phyloP scores from a whole-genome alignment of 92 coral and sea anemone species.

The Montipora capitata region DNA sequence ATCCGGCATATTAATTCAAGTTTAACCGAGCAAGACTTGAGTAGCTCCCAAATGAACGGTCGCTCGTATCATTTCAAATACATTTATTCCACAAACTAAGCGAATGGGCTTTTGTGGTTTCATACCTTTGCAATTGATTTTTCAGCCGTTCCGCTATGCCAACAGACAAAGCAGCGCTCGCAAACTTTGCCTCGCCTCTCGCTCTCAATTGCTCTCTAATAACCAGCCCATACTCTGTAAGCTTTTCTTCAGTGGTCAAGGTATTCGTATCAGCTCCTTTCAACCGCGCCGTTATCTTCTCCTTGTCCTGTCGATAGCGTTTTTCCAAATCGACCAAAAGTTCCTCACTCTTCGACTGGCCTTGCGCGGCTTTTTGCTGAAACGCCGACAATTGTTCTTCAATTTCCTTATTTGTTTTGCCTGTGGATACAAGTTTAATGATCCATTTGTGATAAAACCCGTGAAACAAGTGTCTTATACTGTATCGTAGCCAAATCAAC shows the following conservation, averaged over 20 bases:
- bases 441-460: too few relatives aligned
- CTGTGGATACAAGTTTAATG: constrained; percentile 31
- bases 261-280: constrained; percentile 87
- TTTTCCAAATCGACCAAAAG: constrained; percentile 82
- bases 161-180: constrained; percentile 80
- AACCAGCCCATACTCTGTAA: constrained; percentile 85
- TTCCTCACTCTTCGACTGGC: constrained; percentile 78
- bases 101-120: background rate
- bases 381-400: constrained; percentile 75
- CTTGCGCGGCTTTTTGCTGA: constrained; percentile 77
- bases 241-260: constrained; percentile 88
- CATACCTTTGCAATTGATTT: constrained; percentile 76
- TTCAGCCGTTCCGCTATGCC: constrained; percentile 89
- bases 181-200: constrained; percentile 82
- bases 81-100: too few relatives aligned
- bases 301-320: constrained; percentile 91
- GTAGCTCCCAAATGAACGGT: too few relatives aligned
- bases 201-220: constrained; percentile 88
- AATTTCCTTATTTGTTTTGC: constrained; percentile 87
- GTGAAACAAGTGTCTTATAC: too few relatives aligned
- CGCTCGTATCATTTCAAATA: too few relatives aligned
- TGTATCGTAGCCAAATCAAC: too few relatives aligned
- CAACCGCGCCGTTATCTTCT: constrained; percentile 68
- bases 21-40: too few relatives aligned
- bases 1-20: too few relatives aligned